Percentiles rank a stretch among this genome's conserved stretches.
These are phyloP conservation scores for Glyptemys insculpta DNA, from an alignment of 2,797 vertebrate genomes.

Conservation along the genomic window DNA sequence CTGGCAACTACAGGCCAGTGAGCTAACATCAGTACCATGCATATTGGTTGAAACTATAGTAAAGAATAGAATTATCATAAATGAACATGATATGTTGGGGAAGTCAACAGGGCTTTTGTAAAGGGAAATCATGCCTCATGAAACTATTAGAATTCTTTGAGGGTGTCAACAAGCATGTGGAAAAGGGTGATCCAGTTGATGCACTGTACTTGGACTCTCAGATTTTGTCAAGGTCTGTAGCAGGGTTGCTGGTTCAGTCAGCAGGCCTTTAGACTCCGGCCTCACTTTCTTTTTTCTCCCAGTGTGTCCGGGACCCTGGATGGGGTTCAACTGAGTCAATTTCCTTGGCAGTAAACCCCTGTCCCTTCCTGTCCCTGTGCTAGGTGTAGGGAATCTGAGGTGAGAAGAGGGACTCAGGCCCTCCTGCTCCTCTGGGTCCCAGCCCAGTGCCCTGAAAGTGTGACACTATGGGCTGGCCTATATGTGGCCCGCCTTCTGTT, in stretches of 20 bases:
- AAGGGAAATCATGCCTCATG: not conserved
- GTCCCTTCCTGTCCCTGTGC: not conserved
- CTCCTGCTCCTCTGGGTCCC: too few species aligned
- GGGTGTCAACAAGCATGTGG: not conserved
- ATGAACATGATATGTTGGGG: not conserved
- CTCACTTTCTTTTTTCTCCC: not conserved
- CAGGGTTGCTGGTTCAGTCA: not conserved
- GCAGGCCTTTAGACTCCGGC: too few species aligned
- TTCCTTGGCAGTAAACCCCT: not conserved
- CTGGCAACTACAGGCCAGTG: not conserved
- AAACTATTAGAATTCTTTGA: not conserved
- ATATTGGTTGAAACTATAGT: not conserved
- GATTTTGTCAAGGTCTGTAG: not conserved
- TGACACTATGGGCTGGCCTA: too few species aligned
- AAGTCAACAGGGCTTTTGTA: not conserved
- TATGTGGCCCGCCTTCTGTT: too few species aligned
- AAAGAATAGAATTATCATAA: not conserved
- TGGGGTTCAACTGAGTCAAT: not conserved
- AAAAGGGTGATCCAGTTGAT: not conserved
- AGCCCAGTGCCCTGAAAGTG: too few species aligned
- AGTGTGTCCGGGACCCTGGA: not conserved
- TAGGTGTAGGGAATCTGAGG: not conserved
- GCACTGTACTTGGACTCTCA: too few species aligned
- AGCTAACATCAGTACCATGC: not conserved
- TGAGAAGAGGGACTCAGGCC: not conserved